phyloP scores from a whole-genome alignment of 2,113 vertebrate species.

The Callospermophilus lateralis region DNA sequence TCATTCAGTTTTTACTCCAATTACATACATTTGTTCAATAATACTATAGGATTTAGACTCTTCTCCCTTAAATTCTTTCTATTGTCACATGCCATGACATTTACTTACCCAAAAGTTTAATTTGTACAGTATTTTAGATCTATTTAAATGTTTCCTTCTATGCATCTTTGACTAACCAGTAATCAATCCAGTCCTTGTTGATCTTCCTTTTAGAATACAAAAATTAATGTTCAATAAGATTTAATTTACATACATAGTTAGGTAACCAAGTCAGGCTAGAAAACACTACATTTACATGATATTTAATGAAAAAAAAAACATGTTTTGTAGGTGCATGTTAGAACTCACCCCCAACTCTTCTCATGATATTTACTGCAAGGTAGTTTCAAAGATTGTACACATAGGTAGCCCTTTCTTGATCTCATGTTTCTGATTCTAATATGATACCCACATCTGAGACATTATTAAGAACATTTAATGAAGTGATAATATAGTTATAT shows the following conservation, averaged over 20 bases:
- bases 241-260: constrained; percentile 11
- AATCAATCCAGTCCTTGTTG: neutral
- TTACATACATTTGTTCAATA: neutral
- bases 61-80: neutral
- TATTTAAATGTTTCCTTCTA: constrained; percentile 34
- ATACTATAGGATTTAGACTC: neutral
- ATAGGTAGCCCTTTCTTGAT: neutral
- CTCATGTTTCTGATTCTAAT: neutral
- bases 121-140: neutral
- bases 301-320: neutral
- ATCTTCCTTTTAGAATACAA: neutral
- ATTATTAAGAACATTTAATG: neutral
- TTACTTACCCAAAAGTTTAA: neutral
- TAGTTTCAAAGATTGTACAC: neutral
- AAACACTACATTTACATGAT: constrained; percentile 4
- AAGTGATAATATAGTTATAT: neutral
- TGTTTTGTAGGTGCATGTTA: neutral
- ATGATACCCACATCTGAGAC: neutral
- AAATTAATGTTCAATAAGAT: neutral
- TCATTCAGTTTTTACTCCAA: neutral
- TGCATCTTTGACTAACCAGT: neutral
- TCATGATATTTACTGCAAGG: neutral
- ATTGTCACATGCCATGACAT: neutral
- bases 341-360: neutral
- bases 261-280: constrained; percentile 1